These are phyloP conservation scores for Trilocha varians DNA, from an alignment of 2,888 invertebrate genomes.

Conservation along the genomic window DNA sequence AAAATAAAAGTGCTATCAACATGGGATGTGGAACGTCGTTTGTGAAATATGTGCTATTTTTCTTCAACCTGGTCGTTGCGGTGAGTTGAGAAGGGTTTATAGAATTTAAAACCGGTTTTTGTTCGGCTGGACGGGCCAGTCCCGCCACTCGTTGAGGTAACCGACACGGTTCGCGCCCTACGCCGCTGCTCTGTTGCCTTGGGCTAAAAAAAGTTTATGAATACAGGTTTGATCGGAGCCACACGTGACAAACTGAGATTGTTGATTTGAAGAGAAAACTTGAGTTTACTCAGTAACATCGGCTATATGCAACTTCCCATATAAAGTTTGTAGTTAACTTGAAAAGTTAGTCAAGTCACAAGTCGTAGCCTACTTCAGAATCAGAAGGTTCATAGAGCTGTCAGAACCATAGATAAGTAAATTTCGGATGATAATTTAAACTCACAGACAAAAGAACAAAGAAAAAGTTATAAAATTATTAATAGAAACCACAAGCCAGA, in stretches of 20 bases:
- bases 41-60: constrained; percentile 86
- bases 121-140: constrained; percentile 46
- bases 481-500: too few relatives aligned
- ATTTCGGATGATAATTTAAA: too few relatives aligned
- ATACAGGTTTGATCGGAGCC: constrained; percentile 6
- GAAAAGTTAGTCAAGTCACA: too few relatives aligned
- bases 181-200: constrained; percentile 10
- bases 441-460: too few relatives aligned
- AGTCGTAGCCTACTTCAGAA: too few relatives aligned
- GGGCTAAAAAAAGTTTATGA: constrained; percentile 6
- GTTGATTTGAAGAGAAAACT: neutral
- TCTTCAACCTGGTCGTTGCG: constrained; percentile 84
- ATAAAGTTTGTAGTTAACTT: too few relatives aligned
- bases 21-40: constrained; percentile 81
- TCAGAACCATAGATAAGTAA: too few relatives aligned
- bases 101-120: constrained; percentile 50
- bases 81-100: constrained; percentile 73
- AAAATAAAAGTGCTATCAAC: constrained; percentile 38
- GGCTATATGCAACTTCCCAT: too few relatives aligned
- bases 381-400: too few relatives aligned
- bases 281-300: neutral
- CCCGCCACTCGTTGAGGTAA: constrained; percentile 42
- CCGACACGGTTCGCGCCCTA: constrained; percentile 13
- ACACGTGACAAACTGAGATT: neutral
- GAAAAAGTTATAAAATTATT: too few relatives aligned